A percentile compares a stretch with the other conserved stretches of the same genome.
Conservation (phyloP, 2,113 vertebrate species). For the Sinocyclocheilus grahami region DNA sequence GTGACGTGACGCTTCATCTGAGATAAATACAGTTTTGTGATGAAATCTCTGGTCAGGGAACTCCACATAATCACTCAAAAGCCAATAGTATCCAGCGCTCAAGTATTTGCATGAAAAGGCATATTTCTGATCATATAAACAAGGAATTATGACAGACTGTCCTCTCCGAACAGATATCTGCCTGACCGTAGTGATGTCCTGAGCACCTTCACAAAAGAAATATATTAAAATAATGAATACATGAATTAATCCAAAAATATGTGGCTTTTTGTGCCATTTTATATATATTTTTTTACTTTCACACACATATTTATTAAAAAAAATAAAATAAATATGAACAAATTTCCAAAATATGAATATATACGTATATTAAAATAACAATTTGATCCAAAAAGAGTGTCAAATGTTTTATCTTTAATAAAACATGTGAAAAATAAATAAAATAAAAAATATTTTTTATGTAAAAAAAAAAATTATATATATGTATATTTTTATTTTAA, state of each 20-base stretch:
- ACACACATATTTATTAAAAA: too few species aligned
- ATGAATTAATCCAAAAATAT: neutral
- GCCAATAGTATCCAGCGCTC: accelerated
- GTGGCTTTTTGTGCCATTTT: neutral
- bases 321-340: too few species aligned
- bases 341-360: neutral
- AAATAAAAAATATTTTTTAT: too few species aligned
- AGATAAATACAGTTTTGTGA: neutral
- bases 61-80: neutral
- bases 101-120: neutral
- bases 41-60: neutral
- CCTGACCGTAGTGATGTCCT: neutral
- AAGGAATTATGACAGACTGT: conserved; percentile 47
- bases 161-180: conserved; percentile 9
- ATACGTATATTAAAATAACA: neutral
- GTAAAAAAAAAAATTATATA: too few species aligned
- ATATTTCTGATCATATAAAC: conserved; percentile 7
- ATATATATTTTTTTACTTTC: too few species aligned
- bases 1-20: neutral
- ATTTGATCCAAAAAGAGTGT: neutral
- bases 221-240: neutral
- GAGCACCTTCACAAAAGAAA: conserved; percentile 15
- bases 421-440: too few species aligned
- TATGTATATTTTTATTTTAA: too few species aligned
- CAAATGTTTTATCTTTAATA: neutral